A percentile compares a stretch with the other conserved stretches of the same genome.
These are phyloP conservation scores for Synanthedon myopaeformis DNA, from an alignment of 2,888 invertebrate genomes.

Conservation along the genomic window DNA sequence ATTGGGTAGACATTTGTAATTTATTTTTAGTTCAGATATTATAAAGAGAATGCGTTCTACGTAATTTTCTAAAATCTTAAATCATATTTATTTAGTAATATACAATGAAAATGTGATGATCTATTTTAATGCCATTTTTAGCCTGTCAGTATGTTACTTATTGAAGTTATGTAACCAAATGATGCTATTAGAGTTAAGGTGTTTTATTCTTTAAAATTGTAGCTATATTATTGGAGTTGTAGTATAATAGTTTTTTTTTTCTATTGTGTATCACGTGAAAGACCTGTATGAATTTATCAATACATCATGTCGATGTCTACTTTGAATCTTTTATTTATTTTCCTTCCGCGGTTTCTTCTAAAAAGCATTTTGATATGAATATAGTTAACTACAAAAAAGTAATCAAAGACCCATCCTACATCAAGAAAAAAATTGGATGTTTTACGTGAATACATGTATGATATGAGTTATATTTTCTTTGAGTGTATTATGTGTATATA, in stretches of 20 bases:
- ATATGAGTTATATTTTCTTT: too few species aligned
- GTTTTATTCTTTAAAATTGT: conserved; percentile 49
- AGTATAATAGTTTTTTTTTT: conserved; percentile 60
- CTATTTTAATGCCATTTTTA: conserved; percentile 65
- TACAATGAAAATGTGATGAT: conserved; percentile 50
- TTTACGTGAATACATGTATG: too few species aligned
- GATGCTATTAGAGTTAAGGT: conserved; percentile 59
- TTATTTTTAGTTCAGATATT: conserved; percentile 3
- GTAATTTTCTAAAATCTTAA: conserved; percentile 6
- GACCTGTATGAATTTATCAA: conserved; percentile 63
- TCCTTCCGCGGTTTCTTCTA: background rate
- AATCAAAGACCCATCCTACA: too few species aligned
- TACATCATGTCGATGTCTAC: conserved; percentile 62
- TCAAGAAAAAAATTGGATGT: too few species aligned
- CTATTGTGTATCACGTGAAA: conserved; percentile 58
- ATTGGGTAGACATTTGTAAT: background rate
- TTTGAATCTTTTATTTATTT: conserved; percentile 9
- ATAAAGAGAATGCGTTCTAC: conserved; percentile 6
- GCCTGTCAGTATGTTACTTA: conserved; percentile 58
- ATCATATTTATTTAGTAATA: conserved; percentile 35
- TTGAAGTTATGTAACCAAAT: conserved; percentile 64
- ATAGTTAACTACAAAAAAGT: too few species aligned
- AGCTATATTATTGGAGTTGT: conserved; percentile 40
- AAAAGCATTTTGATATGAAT: background rate
- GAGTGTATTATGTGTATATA: too few species aligned